Percentiles rank a stretch among this genome's conserved stretches.
Conservation (phyloP, 2,113 vertebrate genomes). For the Gallinago media region DNA sequence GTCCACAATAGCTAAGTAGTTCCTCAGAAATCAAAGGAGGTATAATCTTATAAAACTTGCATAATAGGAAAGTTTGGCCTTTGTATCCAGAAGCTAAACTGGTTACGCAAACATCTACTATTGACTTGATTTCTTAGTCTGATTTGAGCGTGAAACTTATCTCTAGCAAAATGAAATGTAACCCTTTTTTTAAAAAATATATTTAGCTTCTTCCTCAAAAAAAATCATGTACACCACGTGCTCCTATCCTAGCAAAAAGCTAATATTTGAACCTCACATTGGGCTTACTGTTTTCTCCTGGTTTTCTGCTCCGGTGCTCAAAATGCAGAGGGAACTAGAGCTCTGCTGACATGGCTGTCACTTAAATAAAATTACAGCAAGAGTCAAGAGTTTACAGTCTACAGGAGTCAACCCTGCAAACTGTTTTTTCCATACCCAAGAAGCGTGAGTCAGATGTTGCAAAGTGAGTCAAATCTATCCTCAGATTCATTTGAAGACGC, state of each 20-base stretch:
- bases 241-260: not conserved
- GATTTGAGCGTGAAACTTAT: not conserved
- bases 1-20: not conserved
- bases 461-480: constrained; percentile 55
- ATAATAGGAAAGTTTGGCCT: not conserved
- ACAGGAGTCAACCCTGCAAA: not conserved
- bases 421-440: constrained; percentile 46
- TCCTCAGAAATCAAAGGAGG: not conserved
- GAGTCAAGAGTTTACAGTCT: not conserved
- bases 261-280: not conserved
- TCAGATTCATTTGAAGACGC: not conserved
- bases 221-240: accelerated
- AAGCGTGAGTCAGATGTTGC: constrained; percentile 41
- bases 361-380: not conserved
- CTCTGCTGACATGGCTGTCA: not conserved
- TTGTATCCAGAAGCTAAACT: not conserved
- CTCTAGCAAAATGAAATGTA: not conserved
- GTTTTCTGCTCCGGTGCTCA: not conserved
- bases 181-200: not conserved
- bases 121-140: not conserved
- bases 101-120: not conserved
- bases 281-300: not conserved
- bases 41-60: not conserved
- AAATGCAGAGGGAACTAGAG: not conserved
- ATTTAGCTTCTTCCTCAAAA: not conserved